Conservation (phyloP, 2,113 vertebrate species). For the Melanerpes aurifrons region DNA sequence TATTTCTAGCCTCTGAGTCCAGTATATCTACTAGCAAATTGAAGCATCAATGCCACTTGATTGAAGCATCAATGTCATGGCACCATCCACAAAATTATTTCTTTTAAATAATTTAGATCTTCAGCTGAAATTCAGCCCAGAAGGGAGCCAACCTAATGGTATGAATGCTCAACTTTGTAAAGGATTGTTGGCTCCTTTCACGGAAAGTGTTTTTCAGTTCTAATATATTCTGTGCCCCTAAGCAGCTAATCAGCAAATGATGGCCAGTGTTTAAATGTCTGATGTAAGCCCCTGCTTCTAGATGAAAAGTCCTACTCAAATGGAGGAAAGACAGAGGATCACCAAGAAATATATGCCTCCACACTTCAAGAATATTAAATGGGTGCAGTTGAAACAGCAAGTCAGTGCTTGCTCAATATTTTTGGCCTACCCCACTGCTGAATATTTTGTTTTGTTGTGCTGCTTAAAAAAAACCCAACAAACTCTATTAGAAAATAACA, state of each 20-base stretch:
- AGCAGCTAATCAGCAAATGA: not conserved
- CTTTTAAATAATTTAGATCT: slow-evolving; percentile 2
- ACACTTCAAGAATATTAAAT: not conserved
- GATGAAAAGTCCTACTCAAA: not conserved
- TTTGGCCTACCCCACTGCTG: not conserved
- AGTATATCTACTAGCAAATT: not conserved
- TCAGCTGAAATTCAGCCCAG: slow-evolving; percentile 1
- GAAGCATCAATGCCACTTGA: not conserved
- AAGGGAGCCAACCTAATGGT: not conserved
- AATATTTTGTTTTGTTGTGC: not conserved
- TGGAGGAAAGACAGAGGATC: not conserved
- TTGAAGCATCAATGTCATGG: not conserved
- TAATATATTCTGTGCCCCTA: not conserved
- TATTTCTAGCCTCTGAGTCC: not conserved
- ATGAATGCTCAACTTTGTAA: not conserved
- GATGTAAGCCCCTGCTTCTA: not conserved
- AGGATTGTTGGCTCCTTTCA: not conserved
- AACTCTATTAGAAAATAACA: not conserved
- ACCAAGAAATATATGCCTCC: not conserved
- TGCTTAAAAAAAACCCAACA: not conserved
- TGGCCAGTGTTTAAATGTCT: not conserved
- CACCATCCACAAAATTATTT: not conserved
- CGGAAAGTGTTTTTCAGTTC: not conserved
- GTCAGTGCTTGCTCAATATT: not conserved
- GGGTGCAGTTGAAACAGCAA: not conserved